Evolutionary conservation across 2,888 invertebrate species (phyloP), one percentile per base, ranked within the genome.

Genomic region (Epinotia ramella): DNA sequence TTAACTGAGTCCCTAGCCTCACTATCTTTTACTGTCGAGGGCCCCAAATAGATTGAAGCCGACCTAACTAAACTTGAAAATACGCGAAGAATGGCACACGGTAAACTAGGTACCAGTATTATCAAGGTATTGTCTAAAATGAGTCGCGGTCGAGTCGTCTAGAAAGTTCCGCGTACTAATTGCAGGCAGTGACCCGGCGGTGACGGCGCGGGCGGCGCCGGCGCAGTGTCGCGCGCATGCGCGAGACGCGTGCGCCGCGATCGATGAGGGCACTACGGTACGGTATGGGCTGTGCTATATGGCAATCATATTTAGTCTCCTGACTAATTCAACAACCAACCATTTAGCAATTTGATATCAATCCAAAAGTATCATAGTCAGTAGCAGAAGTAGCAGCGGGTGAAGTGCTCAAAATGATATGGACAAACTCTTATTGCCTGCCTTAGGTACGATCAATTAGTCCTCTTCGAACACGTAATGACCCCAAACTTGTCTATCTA

Each of bases 151-250:
- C 24, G 40, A 20, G 4, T 59, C 56, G 53, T 33, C 59, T 68
- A 59, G 69, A 60, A 69, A 69, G 69, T 59, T 69, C 69, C 69
- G 59, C 59, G 59, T 46, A 69, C 59, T 44, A 60, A 69, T 69
- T 69, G 69, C 59, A 68, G 68, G 68, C 57, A 57, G 13, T 67
- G 68, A 68, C 57, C 53, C 59, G 69, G 59, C n/a, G 16, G 11
- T 24, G 62, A 7, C n/a, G 28, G 33, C 62, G 62, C 62, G n/a
- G 53, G 53, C 53, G 53, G 53, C 66, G 66, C 66, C 59, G 46
- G 57, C 59, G 69, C 69, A 69, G 59, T 7, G 57, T 59, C 44
- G 59, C 59, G 40, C 13, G 24, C 57, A 68, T 46, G 69, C 44
- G 46, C 33, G 16, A 20, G 57, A 18, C 66, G 66, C 66, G 66